Evolutionary conservation across 2,113 vertebrate genomes (phyloP), one percentile per base, ranked within the genome.

Genomic region (Engraulis encrasicolus): DNA sequence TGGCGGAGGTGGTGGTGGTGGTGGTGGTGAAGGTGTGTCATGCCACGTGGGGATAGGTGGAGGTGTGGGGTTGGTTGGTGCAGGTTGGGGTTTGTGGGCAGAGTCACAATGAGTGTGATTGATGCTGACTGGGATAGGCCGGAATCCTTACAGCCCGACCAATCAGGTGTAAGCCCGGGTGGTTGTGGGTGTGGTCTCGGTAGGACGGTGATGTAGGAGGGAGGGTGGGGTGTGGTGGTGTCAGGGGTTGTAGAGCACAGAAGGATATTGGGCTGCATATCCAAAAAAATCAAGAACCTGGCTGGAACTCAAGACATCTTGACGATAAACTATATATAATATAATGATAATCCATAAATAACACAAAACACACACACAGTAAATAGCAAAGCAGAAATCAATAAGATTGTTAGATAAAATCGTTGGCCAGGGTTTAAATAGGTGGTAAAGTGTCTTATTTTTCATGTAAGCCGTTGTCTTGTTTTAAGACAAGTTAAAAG

Each of bases 101-200:
- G 52, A 45, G 80, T 34, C 23, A 17, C 61, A 79, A 86, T 90
- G 88, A 86, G 82, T 66, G 82, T 45, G 54, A 84, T 80, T 45
- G 54, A 84, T 80, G 58, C 84, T 78, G 54, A 48, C n/a, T n/a
- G 40, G 81, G 20, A 17, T 5, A 12, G 66, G 31, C 12, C 11
- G 0, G 49, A 61, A 52, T 87, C 83, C 86, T 88, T 86, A 89
- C 86, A 90, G 78, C 77, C 86, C 82, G 79, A 80, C 85, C 88
- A 36, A 36, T 83, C 45, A 23, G 84, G 81, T 87, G 89, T 87
- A 87, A 87, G 86, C 81, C 86, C 2, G 52, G 50, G 34, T 45
- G 3, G 40, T 9, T 3, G 12, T 74, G 27, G 66, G 66, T 14
- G 66, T 74, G 66, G 66, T 74, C 66, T 74, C 27, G 27, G 31